A percentile compares a stretch with the other conserved stretches of the same genome.
Evolutionary conservation across 2,113 vertebrate species (phyloP).

Genomic region (Opisthocomus hoazin): DNA sequence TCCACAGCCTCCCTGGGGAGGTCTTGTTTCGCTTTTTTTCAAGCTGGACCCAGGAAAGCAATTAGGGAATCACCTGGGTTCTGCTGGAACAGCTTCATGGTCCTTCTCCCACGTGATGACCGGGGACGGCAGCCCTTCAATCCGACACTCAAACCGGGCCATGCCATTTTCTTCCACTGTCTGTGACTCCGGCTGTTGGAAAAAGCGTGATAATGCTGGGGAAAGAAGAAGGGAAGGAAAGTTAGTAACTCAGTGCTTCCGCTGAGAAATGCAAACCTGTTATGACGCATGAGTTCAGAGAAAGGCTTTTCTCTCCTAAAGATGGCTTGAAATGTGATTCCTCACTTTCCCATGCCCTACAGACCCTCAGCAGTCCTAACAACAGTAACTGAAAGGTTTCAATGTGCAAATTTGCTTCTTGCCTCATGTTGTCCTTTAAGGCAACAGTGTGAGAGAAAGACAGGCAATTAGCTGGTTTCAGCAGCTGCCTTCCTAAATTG

Average conservation of each 20-base stretch:
- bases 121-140: conserved; percentile 86
- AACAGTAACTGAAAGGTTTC: neutral
- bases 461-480: neutral
- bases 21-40: neutral
- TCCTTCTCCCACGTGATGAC: conserved; percentile 92
- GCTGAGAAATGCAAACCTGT: neutral
- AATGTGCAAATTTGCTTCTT: neutral
- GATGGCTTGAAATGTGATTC: neutral
- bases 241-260: neutral
- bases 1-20: too few relatives aligned
- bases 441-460: neutral
- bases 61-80: conserved; percentile 76
- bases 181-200: conserved; percentile 83
- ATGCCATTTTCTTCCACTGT: conserved; percentile 78
- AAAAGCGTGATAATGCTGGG: conserved; percentile 83
- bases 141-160: conserved; percentile 87
- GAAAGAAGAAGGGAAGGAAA: neutral
- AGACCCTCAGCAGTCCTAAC: neutral
- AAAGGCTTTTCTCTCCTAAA: neutral
- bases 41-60: neutral
- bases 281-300: neutral
- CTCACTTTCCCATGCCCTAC: neutral
- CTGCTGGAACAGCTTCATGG: conserved; percentile 68
- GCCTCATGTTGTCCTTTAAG: neutral
- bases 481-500: neutral